Evolutionary conservation across 2,888 invertebrate genomes (phyloP).

Genomic region (Amphipyra berbera): DNA sequence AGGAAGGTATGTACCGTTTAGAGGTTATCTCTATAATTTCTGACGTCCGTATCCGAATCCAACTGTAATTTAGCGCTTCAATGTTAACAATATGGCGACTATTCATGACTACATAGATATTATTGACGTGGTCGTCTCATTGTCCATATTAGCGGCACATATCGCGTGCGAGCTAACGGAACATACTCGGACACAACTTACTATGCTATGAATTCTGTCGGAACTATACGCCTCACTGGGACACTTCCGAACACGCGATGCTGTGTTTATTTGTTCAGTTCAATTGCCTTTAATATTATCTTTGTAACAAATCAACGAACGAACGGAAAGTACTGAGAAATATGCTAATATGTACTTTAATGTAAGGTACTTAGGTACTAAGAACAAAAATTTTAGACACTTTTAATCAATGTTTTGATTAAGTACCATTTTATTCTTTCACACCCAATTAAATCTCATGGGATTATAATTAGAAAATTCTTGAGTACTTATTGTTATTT

Average conservation of each 20-base stretch:
- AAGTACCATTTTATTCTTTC: no score
- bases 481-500: no score
- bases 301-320: no score
- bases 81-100: conserved; percentile 20
- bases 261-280: conserved; percentile 12
- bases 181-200: conserved; percentile 24
- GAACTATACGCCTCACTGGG: conserved; percentile 29
- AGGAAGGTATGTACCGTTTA: no score
- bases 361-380: no score
- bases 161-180: conserved; percentile 53
- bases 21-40: conserved; percentile 27
- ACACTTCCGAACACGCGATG: conserved; percentile 52
- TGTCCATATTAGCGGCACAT: conserved; percentile 33
- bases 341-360: no score
- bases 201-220: conserved; percentile 26
- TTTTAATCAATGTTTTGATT: no score
- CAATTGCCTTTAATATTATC: neutral
- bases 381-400: no score
- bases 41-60: conserved; percentile 3
- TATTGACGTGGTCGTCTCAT: conserved; percentile 29
- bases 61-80: conserved; percentile 37
- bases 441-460: no score
- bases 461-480: no score
- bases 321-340: no score
- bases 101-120: conserved; percentile 19